Base-by-base conservation (phyloP, 2,888 invertebrate genomes). In the Eupithecia tripunctaria region DNA sequence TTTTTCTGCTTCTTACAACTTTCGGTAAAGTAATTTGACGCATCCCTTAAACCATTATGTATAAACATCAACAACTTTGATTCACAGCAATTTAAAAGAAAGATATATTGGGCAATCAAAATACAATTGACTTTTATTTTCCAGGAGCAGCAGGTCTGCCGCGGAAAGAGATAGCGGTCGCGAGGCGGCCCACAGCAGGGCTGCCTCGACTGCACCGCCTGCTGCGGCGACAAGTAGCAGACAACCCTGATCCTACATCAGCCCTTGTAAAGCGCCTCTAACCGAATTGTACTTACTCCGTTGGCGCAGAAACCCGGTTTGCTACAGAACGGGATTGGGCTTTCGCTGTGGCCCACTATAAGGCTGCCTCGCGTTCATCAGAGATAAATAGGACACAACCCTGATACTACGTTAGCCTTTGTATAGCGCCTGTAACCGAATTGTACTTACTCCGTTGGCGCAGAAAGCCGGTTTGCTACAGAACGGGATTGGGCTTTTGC, bases 131-230 rank as follows among this genome's bases (percentile, higher is more conserved):
- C 32, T 32, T 32, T 32, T 32, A 32, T 32, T 32, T 32, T 32
- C 89, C 89, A 95, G 95, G 95, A 95, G 83, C 78, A 78, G 83
- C 77, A 80, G 29, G 87, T 88, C 0, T 88, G 88, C 72, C 92
- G 95, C 72, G 93, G 95, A 79, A 95, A 95, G 79, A 95, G 95
- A 86, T 94, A 95, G 93, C 95, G 94, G 81, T 93, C 93, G 83
- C 89, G 91, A 79, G 86, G 90, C 90, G 91, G 89, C 83, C 86
- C 89, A 81, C 88, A 88, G 84, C 93, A 93, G 86, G 90, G 93
- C 91, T 94, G 95, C 89, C 95, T 95, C 87, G 95, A 95, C 87
- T 95, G 95, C 86, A 94, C 94, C 77, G 91, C 92, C 69, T 95
- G 95, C 86, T 95, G 95, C 87, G 91, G 91, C 79, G 89, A 92